Base-by-base conservation (phyloP, 2,113 vertebrate species). In the Illadopsis cleaveri region DNA sequence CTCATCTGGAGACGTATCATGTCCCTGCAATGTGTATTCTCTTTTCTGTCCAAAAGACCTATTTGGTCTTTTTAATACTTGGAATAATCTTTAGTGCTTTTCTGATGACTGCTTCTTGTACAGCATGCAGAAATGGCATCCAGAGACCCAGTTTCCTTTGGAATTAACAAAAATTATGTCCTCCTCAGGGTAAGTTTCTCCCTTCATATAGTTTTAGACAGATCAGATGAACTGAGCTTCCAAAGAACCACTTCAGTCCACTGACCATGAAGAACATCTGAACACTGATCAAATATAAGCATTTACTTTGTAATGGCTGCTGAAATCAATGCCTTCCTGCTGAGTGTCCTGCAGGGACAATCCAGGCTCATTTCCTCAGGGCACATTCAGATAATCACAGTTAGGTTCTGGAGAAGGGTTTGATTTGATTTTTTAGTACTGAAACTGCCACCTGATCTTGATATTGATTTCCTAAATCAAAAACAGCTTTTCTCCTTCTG, bases 361-460 rank as follows among this genome's bases (percentile, higher is more conserved):
- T 37, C 15, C n/a, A 83, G 31, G 8, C 15, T 61, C 7, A 4
- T 2, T 48, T 86, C 33, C 9, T 65, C 30, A 5, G 30, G 31
- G 6, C 15, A n/a, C 12, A n/a, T 60, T 82, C 44, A 68, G 44
- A 48, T 40, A 90, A 72, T 12, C 12, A n/a, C 30, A 57, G 50
- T 84, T 94, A 53, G 50, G 23, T 24, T 61, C 81, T 72, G 91
- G 75, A 96, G 50, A 82, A 94, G 68, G 76, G 48, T 89, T 94
- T 97, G 45, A 95, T 89, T 89, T 54, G 12, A 38, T 65, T 95
- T 96, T 96, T 96, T 86, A 51, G 77, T 91, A 56, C 22, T 89
- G 69, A 90, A 97, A 92, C 56, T 95, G 57, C 54, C 82, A 61
- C 42, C 47, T 87, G 51, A 86, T 93, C 83, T 19, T 58, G 24